Base-by-base conservation (phyloP, 2,113 vertebrate species). In the Mustelus asterias region DNA sequence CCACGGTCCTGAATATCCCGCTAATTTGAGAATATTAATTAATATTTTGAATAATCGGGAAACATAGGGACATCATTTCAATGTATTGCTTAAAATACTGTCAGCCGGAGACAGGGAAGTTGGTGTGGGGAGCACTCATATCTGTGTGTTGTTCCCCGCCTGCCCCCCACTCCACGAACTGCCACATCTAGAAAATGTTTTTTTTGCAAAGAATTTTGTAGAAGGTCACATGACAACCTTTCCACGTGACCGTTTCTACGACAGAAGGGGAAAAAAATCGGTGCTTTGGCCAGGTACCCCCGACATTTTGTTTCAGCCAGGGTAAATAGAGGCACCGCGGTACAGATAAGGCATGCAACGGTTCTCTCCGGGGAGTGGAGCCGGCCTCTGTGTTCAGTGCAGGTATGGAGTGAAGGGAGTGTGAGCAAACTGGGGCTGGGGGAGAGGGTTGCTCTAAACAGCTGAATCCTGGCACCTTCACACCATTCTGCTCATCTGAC, bases 1-100 rank as follows among this genome's bases (percentile, higher is more conserved):
- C 97, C 97, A 86, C 96, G 97, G 97, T 97, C 92, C 97, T 97
- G 97, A 97, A 97, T 10, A 24, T 0, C 11, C 22, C 54, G 60
- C 29, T 13, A 58, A 29, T 33, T 89, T 58, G 48, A 33, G 54
- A 89, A 83, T 29, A 2, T 89, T 88, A 20, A 24, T 54, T 89
- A 14, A 0, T 10, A 48, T 89, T 89, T 58, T 26, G 1, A 54
- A 58, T 41, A 89, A 26, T 29, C 48, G 60, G 44, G 13, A 89
- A 9, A 9, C 1, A 54, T 3, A 54, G 48, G 48, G 29, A 29
- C 54, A 60, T 90, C 2, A 90, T 90, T 63, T 60, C 88, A 1
- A 90, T 33, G 24, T 7, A 89, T 29, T 26, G 11, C 11, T 89
- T 48, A 54, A 58, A 89, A 89, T 88, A 88, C 24, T 88, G 48